Conservation (phyloP, 2,888 invertebrate genomes). For the Drosophila longiperda region DNA sequence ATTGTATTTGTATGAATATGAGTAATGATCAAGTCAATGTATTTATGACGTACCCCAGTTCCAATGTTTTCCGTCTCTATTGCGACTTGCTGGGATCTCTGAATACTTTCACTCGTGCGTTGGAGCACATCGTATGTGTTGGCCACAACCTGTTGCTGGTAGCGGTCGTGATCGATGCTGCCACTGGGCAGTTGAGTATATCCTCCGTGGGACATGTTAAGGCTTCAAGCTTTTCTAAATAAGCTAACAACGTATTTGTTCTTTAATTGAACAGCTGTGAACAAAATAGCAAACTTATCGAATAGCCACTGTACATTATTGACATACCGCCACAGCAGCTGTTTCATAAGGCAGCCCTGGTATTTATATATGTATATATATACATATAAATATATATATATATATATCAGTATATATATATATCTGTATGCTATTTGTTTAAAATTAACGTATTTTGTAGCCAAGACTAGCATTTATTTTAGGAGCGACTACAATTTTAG, state of each 20-base stretch:
- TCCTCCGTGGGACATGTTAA: constrained; percentile 60
- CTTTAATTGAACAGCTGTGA: constrained; percentile 15
- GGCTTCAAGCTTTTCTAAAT: not conserved
- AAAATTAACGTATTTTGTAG: constrained; percentile 53
- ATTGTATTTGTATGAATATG: not conserved
- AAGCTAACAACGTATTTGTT: not conserved
- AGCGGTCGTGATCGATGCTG: constrained; percentile 56
- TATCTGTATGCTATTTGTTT: constrained; percentile 9
- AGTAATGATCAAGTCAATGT: not conserved
- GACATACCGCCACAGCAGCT: constrained; percentile 21
- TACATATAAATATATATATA: not conserved
- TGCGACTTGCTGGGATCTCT: constrained; percentile 90
- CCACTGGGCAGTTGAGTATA: constrained; percentile 69
- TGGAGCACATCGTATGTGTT: constrained; percentile 78
- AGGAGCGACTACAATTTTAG: constrained; percentile 14
- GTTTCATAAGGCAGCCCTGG: constrained; percentile 29
- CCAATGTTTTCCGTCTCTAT: constrained; percentile 93
- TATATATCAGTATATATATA: too few relatives aligned
- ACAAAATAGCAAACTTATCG: constrained; percentile 10
- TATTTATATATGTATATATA: not conserved
- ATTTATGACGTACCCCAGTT: constrained; percentile 85
- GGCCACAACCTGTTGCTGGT: constrained; percentile 86
- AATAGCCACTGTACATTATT: constrained; percentile 17
- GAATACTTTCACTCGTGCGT: constrained; percentile 88
- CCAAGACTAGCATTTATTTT: constrained; percentile 28